These are phyloP conservation scores for Halcyon badia DNA, from an alignment of 2,797 vertebrate genomes.

Conservation along the genomic window DNA sequence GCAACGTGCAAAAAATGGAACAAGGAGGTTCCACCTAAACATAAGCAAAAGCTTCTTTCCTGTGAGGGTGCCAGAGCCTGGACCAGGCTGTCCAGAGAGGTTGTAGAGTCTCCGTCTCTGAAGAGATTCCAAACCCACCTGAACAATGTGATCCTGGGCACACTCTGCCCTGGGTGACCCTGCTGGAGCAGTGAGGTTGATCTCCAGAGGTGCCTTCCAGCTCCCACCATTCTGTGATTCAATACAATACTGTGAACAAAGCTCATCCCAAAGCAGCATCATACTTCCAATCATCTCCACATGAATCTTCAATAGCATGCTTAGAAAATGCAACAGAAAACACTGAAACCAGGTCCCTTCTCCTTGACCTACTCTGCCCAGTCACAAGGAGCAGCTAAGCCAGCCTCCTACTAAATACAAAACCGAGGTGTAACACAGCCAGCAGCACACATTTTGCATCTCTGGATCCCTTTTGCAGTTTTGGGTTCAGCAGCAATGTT, in stretches of 20 bases:
- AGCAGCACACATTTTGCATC: background rate
- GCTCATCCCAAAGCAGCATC: background rate
- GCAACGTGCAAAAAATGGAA: too few relatives aligned
- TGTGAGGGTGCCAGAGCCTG: too few relatives aligned
- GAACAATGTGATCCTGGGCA: too few relatives aligned
- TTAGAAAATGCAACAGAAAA: background rate
- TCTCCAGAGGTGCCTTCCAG: too few relatives aligned
- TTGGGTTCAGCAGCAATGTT: fast-evolving
- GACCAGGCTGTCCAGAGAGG: too few relatives aligned
- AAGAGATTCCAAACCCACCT: too few relatives aligned
- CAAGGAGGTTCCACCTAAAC: too few relatives aligned
- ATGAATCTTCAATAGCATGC: background rate
- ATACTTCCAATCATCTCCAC: background rate
- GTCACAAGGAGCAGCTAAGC: background rate
- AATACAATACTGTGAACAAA: background rate
- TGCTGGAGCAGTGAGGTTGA: too few relatives aligned
- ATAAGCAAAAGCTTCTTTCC: too few relatives aligned
- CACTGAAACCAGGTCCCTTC: background rate
- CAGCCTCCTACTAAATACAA: background rate
- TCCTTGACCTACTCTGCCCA: background rate
- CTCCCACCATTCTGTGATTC: too few relatives aligned
- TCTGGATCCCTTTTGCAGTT: background rate
- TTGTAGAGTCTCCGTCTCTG: too few relatives aligned
- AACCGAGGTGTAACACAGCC: background rate
- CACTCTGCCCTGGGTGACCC: too few relatives aligned